phyloP scores from a whole-genome alignment of 2,797 vertebrate species.

The Artibeus jamaicensis region DNA sequence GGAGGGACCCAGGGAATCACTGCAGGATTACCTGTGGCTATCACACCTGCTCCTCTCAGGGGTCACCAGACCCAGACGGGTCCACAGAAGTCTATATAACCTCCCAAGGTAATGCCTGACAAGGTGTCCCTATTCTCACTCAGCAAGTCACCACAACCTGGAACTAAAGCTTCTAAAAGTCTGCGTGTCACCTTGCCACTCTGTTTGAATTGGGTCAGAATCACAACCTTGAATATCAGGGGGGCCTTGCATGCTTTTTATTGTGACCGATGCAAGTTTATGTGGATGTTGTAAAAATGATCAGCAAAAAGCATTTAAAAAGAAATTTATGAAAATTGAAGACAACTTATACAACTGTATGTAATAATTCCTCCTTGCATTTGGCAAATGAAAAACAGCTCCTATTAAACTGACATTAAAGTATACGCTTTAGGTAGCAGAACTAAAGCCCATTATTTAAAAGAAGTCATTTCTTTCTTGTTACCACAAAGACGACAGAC shows the following conservation, averaged over 20 bases:
- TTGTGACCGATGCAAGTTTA: not conserved
- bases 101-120: not conserved
- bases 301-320: not conserved
- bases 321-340: not conserved
- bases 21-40: not conserved
- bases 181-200: no score
- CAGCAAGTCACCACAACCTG: not conserved
- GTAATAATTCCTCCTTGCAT: not conserved
- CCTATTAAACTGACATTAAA: not conserved
- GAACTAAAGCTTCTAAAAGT: not conserved
- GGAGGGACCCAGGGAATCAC: not conserved
- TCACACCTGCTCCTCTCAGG: not conserved
- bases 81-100: not conserved
- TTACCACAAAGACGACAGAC: not conserved
- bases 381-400: conserved; percentile 16
- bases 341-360: not conserved
- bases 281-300: not conserved
- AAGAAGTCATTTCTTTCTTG: conserved; percentile 28
- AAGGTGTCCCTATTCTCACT: not conserved
- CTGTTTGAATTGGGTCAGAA: not conserved
- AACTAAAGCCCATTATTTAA: conserved; percentile 13
- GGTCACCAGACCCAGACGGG: not conserved
- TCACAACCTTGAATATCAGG: not conserved
- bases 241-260: not conserved
- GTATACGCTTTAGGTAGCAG: not conserved